Percentiles rank a stretch among this genome's conserved stretches.
These are phyloP conservation scores for Drosophila grimshawi DNA, from an alignment of 1,140 invertebrate species.

Conservation along the genomic window DNA sequence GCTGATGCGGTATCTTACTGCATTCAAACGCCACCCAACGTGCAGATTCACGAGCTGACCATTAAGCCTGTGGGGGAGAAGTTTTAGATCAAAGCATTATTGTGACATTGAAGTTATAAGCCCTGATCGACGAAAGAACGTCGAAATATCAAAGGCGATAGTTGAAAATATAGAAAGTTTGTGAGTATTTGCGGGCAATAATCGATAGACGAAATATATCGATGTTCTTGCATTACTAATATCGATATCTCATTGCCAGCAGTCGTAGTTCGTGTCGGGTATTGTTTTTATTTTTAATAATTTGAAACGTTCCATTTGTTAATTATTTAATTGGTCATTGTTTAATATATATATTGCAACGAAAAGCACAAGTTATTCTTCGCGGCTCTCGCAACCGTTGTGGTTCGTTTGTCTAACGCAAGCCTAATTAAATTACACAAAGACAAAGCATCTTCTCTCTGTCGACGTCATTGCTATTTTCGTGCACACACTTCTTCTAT, in stretches of 20 bases:
- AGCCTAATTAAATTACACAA: constrained; percentile 76
- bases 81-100: constrained; percentile 35
- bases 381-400: constrained; percentile 54
- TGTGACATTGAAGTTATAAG: not conserved
- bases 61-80: constrained; percentile 65
- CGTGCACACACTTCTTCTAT: constrained; percentile 45
- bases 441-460: constrained; percentile 52
- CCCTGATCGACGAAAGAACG: too few relatives aligned
- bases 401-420: constrained; percentile 60
- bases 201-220: constrained; percentile 9
- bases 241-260: constrained; percentile 55
- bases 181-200: not conserved
- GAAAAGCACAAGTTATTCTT: constrained; percentile 29
- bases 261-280: constrained; percentile 75
- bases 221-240: constrained; percentile 12
- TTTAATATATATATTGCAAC: constrained; percentile 63
- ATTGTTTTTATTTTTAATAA: constrained; percentile 76
- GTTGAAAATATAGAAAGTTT: constrained; percentile 4
- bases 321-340: constrained; percentile 58
- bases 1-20: constrained; percentile 87
- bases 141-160: not conserved
- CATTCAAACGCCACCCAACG: constrained; percentile 86
- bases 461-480: constrained; percentile 82
- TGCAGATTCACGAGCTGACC: constrained; percentile 84
- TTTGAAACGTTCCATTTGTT: constrained; percentile 51